Evolutionary conservation across 1,140 invertebrate species (phyloP).

Genomic region (Camponotus pennsylvanicus): DNA sequence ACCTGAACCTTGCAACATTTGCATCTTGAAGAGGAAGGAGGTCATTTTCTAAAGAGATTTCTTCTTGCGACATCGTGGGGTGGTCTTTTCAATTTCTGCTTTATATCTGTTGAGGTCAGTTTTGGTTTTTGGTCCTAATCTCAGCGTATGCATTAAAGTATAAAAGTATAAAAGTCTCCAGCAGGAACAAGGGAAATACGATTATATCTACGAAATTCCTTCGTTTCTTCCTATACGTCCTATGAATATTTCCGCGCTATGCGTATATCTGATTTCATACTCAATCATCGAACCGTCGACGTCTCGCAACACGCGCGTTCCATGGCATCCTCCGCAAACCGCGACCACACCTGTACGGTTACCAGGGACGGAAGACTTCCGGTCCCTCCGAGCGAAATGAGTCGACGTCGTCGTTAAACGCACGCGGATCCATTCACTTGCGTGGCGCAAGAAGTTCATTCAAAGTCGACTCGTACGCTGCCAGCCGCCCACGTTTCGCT

Average conservation of each 20-base stretch:
- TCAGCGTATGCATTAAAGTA: too few relatives aligned
- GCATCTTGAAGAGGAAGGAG: too few relatives aligned
- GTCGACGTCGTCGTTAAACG: conserved; percentile 73
- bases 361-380: conserved; percentile 73
- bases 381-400: conserved; percentile 65
- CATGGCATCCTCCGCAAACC: conserved; percentile 2
- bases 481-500: conserved; percentile 73
- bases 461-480: conserved; percentile 66
- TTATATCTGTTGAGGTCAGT: too few relatives aligned
- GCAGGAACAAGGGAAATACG: too few relatives aligned
- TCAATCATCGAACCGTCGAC: neutral
- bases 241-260: neutral
- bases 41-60: too few relatives aligned
- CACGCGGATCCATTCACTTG: conserved; percentile 77
- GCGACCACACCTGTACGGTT: conserved; percentile 71
- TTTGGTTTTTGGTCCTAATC: too few relatives aligned
- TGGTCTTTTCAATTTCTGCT: too few relatives aligned
- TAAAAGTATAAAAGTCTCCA: too few relatives aligned
- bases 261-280: neutral
- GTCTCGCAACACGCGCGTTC: conserved; percentile 6
- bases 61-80: too few relatives aligned
- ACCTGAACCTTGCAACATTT: too few relatives aligned
- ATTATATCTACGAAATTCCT: neutral
- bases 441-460: conserved; percentile 79
- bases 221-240: neutral